phyloP scores from a whole-genome alignment of 2,888 invertebrate species.

The Andrena bicolor region DNA sequence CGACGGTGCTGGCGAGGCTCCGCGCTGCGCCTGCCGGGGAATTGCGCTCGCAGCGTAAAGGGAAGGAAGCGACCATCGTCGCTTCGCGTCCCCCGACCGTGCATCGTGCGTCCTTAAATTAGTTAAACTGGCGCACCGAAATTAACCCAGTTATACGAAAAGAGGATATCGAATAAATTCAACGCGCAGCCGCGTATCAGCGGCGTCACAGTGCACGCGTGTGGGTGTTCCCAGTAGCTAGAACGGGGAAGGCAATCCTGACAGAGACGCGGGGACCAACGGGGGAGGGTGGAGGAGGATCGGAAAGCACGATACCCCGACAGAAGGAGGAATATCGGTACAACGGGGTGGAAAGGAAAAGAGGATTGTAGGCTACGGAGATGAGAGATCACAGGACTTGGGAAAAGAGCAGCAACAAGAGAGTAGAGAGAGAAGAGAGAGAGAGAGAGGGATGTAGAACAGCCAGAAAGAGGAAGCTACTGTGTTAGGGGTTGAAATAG shows the following conservation, averaged over 20 bases:
- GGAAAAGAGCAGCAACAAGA: no score
- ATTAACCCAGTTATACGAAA: conserved; percentile 79
- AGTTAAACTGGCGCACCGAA: conserved; percentile 72
- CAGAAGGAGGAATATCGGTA: neutral
- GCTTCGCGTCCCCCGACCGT: conserved; percentile 19
- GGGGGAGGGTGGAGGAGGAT: neutral
- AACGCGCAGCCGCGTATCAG: conserved; percentile 79
- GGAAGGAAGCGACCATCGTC: neutral
- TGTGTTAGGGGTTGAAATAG: conserved; percentile 1
- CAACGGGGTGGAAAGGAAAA: neutral
- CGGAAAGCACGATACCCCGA: neutral
- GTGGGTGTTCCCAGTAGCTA: neutral
- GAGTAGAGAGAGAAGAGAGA: no score
- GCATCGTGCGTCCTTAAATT: conserved; percentile 66
- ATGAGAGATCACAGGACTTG: no score
- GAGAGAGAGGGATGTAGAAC: no score
- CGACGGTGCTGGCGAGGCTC: no score
- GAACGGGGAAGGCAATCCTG: no score
- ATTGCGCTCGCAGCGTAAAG: neutral
- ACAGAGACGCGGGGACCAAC: no score
- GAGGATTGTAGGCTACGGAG: no score
- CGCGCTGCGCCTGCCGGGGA: neutral
- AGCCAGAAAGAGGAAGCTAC: no score
- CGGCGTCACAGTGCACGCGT: conserved; percentile 27
- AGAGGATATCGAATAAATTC: conserved; percentile 80